Conservation (phyloP, 2,113 vertebrate species). For the Helogale parvula region DNA sequence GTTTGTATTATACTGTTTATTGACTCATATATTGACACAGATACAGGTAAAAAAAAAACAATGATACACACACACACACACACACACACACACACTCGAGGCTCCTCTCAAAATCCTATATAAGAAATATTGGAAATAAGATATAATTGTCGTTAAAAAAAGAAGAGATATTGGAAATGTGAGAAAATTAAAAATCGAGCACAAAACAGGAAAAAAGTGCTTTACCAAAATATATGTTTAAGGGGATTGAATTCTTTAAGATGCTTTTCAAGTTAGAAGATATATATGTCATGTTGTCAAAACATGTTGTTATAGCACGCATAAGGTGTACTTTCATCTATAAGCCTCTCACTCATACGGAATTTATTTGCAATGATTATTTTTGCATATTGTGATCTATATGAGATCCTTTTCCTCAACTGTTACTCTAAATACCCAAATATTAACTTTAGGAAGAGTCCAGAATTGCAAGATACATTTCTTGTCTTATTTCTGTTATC, state of each 20-base stretch:
- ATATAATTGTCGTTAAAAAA: neutral
- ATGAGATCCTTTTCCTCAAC: neutral
- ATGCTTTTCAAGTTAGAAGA: neutral
- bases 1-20: neutral
- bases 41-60: neutral
- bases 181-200: slow-evolving; percentile 1
- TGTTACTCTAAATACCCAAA: neutral
- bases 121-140: neutral
- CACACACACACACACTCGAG: neutral
- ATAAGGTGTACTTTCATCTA: neutral
- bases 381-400: neutral
- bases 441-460: neutral
- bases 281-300: neutral
- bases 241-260: neutral
- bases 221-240: slow-evolving; percentile 1
- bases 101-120: neutral
- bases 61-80: neutral
- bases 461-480: neutral
- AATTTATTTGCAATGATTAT: slow-evolving; percentile 4
- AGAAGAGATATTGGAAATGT: neutral
- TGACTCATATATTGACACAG: neutral
- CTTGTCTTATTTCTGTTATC: neutral
- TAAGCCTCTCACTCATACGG: neutral
- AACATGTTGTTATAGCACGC: neutral
- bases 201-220: neutral